Percentiles rank a stretch among this genome's conserved stretches.
Evolutionary conservation across 2,797 vertebrate species (phyloP).

Genomic region (Schizopygopsis malacanthus): DNA sequence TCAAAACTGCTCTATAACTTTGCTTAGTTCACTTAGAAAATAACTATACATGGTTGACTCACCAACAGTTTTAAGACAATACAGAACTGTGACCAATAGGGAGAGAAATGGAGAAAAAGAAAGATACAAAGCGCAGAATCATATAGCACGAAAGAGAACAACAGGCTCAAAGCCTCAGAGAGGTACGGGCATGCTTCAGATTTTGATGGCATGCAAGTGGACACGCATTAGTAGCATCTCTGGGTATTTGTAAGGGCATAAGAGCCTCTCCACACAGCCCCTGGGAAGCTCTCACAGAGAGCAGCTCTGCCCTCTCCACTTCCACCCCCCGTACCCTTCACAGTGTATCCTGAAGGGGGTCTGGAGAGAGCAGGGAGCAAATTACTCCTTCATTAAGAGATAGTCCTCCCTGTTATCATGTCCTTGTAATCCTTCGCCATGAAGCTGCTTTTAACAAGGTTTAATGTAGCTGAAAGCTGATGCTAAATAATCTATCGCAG

Average conservation of each 20-base stretch:
- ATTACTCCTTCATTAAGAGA: conserved; percentile 69
- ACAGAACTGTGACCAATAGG: neutral
- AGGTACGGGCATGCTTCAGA: conserved; percentile 50
- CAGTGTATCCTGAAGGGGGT: conserved; percentile 57
- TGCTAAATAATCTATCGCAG: conserved; percentile 69
- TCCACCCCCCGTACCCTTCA: conserved; percentile 35
- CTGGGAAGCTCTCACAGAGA: conserved; percentile 58
- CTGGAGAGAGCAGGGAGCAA: conserved; percentile 62
- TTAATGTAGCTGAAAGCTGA: conserved; percentile 69
- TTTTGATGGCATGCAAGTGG: conserved; percentile 62
- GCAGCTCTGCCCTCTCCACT: conserved; percentile 48
- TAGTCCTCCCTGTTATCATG: conserved; percentile 65
- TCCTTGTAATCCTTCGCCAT: conserved; percentile 68
- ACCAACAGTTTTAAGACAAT: neutral
- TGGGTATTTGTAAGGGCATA: conserved; percentile 59
- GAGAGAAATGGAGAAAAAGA: neutral
- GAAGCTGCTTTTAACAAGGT: conserved; percentile 69
- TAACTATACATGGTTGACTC: neutral
- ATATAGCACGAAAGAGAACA: neutral
- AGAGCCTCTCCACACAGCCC: conserved; percentile 58
- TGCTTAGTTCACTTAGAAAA: neutral
- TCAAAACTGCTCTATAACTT: neutral
- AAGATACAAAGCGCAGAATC: conserved; percentile 12
- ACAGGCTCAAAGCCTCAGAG: conserved; percentile 26
- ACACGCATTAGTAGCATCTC: conserved; percentile 58